A percentile compares a stretch with the other conserved stretches of the same genome.
Conservation (phyloP, 2,888 invertebrate genomes). For the Oligia latruncula region DNA sequence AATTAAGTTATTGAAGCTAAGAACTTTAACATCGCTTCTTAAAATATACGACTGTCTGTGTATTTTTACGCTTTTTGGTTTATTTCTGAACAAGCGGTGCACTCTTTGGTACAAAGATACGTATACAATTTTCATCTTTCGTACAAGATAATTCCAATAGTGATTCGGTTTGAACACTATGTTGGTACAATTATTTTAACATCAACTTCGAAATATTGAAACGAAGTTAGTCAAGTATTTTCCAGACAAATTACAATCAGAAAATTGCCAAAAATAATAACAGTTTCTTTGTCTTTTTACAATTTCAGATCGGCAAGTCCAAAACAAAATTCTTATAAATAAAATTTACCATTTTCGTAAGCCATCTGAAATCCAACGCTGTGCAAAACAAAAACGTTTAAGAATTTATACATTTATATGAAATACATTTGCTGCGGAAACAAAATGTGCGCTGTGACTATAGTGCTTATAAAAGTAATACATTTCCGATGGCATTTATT, state of each 20-base stretch:
- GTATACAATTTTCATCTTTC: background rate
- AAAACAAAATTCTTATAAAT: conserved; percentile 53
- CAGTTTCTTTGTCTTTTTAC: background rate
- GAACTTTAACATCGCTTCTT: conserved; percentile 18
- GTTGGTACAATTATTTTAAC: background rate
- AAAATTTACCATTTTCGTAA: conserved; percentile 83
- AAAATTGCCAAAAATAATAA: background rate
- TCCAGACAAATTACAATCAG: background rate
- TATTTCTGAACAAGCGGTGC: background rate
- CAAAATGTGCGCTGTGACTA: conserved; percentile 66
- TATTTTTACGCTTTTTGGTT: conserved; percentile 13
- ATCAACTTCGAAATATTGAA: background rate
- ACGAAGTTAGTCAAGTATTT: background rate
- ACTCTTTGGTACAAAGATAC: background rate
- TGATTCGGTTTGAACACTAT: background rate
- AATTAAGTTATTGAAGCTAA: conserved; percentile 31
- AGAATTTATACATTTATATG: conserved; percentile 65
- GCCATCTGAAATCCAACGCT: conserved; percentile 88
- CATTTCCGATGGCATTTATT: conserved; percentile 51
- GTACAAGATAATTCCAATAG: background rate
- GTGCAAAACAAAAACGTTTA: conserved; percentile 84
- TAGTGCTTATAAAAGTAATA: conserved; percentile 58
- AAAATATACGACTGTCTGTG: conserved; percentile 6
- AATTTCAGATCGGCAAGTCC: background rate
- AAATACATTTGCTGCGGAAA: conserved; percentile 60